Evolutionary conservation across 1,140 invertebrate genomes (phyloP).

Genomic region (Sipha flava): DNA sequence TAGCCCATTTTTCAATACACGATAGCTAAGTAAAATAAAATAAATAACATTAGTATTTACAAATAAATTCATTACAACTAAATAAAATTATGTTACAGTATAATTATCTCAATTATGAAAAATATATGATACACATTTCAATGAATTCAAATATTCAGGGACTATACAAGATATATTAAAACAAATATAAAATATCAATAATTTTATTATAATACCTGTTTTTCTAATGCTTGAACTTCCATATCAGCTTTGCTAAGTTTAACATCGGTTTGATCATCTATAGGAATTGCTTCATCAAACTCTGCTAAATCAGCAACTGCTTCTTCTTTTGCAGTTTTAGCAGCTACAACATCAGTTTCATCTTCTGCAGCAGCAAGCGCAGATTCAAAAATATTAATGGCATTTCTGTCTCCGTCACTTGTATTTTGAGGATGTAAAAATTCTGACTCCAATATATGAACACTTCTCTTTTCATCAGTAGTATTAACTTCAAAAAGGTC

Average conservation of each 20-base stretch:
- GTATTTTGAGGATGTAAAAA: slow-evolving; percentile 44
- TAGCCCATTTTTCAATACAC: slow-evolving; percentile 86
- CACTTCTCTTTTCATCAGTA: background rate
- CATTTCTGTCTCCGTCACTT: slow-evolving; percentile 44
- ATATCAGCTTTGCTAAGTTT: slow-evolving; percentile 72
- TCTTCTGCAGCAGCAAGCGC: slow-evolving; percentile 89
- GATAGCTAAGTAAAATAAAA: slow-evolving; percentile 57
- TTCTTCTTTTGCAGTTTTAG: slow-evolving; percentile 81
- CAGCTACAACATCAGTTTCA: slow-evolving; percentile 86
- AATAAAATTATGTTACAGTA: too few species aligned
- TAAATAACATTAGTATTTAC: background rate
- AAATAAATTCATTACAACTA: too few species aligned
- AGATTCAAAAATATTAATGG: slow-evolving; percentile 62
- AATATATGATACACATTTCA: too few species aligned
- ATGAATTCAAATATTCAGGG: too few species aligned
- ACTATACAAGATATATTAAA: background rate
- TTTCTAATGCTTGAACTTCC: slow-evolving; percentile 70
- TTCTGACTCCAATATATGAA: slow-evolving; percentile 8
- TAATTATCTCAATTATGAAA: too few species aligned
- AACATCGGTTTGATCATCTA: slow-evolving; percentile 47
- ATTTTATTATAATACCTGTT: slow-evolving; percentile 55
- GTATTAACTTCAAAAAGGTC: slow-evolving; percentile 21
- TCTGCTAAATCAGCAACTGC: slow-evolving; percentile 88
- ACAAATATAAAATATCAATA: background rate
- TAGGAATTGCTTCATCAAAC: slow-evolving; percentile 94